phyloP scores from a whole-genome alignment of 2,797 vertebrate genomes.

The Myotis findleyi region DNA sequence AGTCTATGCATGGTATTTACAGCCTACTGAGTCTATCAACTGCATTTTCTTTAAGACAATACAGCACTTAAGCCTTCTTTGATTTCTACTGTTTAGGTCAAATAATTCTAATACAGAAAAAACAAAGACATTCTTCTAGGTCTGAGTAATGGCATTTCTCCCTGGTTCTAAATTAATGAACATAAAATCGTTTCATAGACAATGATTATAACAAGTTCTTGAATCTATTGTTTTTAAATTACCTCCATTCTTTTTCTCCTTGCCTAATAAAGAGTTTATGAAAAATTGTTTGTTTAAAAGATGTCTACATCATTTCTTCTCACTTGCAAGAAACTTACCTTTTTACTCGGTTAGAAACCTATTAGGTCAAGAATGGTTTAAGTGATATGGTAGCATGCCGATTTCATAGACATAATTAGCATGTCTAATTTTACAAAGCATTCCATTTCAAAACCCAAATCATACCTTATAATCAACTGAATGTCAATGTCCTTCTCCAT shows the following conservation, averaged over 20 bases:
- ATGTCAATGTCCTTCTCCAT: slow-evolving; percentile 48
- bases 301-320: slow-evolving; percentile 55
- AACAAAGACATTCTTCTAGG: slow-evolving; percentile 37
- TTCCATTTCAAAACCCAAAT: slow-evolving; percentile 60
- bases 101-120: slow-evolving; percentile 51
- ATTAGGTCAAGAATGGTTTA: slow-evolving; percentile 47
- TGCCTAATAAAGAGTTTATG: slow-evolving; percentile 33
- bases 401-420: slow-evolving; percentile 54
- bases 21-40: background rate
- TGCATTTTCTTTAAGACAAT: slow-evolving; percentile 48
- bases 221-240: slow-evolving; percentile 67
- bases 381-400: slow-evolving; percentile 23
- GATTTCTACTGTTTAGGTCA: slow-evolving; percentile 49
- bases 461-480: slow-evolving; percentile 49
- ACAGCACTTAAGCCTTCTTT: background rate
- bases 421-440: slow-evolving; percentile 62
- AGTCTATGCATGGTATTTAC: background rate
- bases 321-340: slow-evolving; percentile 48
- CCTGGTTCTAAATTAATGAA: slow-evolving; percentile 62
- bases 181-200: slow-evolving; percentile 34
- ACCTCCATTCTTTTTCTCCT: slow-evolving; percentile 19
- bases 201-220: slow-evolving; percentile 56
- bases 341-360: slow-evolving; percentile 61
- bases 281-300: slow-evolving; percentile 53
- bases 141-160: slow-evolving; percentile 7